Evolutionary conservation across 2,797 vertebrate species (phyloP).

Genomic region (Acanthornis magna): DNA sequence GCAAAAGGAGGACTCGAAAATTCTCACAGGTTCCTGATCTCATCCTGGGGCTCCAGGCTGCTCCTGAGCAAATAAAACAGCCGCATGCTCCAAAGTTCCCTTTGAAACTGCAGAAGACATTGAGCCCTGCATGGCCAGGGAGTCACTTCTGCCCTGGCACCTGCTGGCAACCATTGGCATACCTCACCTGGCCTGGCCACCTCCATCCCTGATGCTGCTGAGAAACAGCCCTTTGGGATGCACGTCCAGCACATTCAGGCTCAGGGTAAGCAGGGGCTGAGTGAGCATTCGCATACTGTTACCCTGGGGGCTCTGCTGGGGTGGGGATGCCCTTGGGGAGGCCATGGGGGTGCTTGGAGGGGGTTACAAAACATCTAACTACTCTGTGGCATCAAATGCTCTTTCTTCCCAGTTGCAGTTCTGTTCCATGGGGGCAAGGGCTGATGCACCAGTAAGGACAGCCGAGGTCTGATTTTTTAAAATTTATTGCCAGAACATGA

Average conservation of each 20-base stretch:
- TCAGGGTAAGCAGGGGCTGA: rapidly evolving
- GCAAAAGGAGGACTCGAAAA: conserved; percentile 18
- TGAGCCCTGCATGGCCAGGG: background rate
- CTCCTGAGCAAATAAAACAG: background rate
- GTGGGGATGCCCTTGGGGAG: background rate
- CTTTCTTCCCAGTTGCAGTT: background rate
- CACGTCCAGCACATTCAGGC: rapidly evolving
- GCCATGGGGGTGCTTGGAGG: background rate
- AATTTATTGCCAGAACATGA: conserved; percentile 3
- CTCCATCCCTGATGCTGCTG: background rate
- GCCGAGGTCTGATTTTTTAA: background rate
- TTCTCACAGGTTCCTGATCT: conserved; percentile 8
- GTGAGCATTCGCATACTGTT: rapidly evolving
- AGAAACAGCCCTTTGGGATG: background rate
- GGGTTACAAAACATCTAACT: background rate
- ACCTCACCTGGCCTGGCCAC: rapidly evolving
- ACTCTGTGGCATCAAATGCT: background rate
- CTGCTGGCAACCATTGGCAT: background rate
- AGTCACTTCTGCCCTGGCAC: background rate
- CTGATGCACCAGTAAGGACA: background rate
- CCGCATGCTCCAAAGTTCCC: background rate
- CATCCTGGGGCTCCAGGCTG: background rate
- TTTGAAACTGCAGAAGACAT: background rate
- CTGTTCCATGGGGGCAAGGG: background rate
- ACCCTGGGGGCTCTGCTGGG: background rate